Conservation (phyloP, 1,140 invertebrate species). For the Tetramorium parvispinum region DNA sequence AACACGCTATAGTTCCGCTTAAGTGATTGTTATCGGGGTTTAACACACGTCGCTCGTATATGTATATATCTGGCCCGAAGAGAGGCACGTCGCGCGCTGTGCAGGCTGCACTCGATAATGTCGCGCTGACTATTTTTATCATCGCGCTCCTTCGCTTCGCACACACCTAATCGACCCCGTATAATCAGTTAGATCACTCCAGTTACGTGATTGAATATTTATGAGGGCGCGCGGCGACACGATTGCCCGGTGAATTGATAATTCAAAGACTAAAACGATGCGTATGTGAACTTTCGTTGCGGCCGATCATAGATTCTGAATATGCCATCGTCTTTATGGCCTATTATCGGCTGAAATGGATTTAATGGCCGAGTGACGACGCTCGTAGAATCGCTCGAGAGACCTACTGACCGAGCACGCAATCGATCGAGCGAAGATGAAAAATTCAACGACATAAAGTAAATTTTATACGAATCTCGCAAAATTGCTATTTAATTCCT, state of each 20-base stretch:
- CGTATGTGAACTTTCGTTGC: constrained; percentile 48
- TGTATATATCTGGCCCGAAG: constrained; percentile 28
- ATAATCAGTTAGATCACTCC: constrained; percentile 51
- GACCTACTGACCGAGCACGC: no score
- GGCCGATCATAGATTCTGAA: neutral
- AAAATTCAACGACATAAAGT: neutral
- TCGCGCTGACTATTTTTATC: constrained; percentile 54
- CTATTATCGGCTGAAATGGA: constrained; percentile 7
- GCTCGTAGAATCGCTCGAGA: neutral
- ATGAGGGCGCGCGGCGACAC: constrained; percentile 53
- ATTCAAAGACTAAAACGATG: constrained; percentile 28
- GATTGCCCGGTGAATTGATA: constrained; percentile 41
- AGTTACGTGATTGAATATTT: constrained; percentile 56
- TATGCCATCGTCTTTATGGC: neutral
- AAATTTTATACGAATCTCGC: neutral
- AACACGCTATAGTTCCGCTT: constrained; percentile 56
- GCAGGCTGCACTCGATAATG: constrained; percentile 42
- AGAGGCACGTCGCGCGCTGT: neutral
- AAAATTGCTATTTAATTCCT: neutral
- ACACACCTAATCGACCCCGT: constrained; percentile 39
- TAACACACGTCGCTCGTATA: constrained; percentile 34
- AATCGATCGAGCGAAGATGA: neutral
- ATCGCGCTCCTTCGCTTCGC: constrained; percentile 19
- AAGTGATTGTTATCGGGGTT: constrained; percentile 57
- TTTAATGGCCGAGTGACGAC: neutral